phyloP scores from a whole-genome alignment of 2,113 vertebrate genomes.

The Tenebrosternarchus preto region DNA sequence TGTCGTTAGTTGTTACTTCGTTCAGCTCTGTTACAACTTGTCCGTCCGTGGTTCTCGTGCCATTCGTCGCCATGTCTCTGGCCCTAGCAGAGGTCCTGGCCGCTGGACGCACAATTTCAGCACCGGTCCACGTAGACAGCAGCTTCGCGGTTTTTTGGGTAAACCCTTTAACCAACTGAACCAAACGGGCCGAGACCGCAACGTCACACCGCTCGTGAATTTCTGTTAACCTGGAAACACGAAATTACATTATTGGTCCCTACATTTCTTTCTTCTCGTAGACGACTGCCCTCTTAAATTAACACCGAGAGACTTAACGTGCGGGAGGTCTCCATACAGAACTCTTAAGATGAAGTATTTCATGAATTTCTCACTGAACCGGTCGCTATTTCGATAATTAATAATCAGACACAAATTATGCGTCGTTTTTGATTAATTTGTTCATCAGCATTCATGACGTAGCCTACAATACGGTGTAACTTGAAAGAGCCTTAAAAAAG shows the following conservation, averaged over 20 bases:
- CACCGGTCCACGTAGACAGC: constrained; percentile 96
- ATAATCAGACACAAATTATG: neutral
- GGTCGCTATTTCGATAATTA: neutral
- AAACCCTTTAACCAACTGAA: constrained; percentile 57
- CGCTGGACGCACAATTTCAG: constrained; percentile 80
- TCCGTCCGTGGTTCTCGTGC: constrained; percentile 88
- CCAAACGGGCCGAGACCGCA: constrained; percentile 39
- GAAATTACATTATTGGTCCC: constrained; percentile 59
- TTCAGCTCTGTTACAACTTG: constrained; percentile 92
- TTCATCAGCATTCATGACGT: neutral
- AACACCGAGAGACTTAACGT: neutral
- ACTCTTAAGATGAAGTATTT: neutral
- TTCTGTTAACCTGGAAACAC: constrained; percentile 69
- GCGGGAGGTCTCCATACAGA: neutral
- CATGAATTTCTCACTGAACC: neutral
- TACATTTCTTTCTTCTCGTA: neutral
- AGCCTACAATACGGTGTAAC: neutral
- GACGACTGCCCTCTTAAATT: neutral
- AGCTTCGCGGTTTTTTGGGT: constrained; percentile 84
- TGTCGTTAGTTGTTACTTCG: constrained; percentile 89
- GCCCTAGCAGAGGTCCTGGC: constrained; percentile 83
- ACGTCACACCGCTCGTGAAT: constrained; percentile 62
- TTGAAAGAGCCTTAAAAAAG: neutral
- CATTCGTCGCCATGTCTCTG: constrained; percentile 93
- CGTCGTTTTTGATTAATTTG: neutral